Evolutionary conservation across 1,140 invertebrate genomes (phyloP).

Genomic region (Calephelis virginiensis): DNA sequence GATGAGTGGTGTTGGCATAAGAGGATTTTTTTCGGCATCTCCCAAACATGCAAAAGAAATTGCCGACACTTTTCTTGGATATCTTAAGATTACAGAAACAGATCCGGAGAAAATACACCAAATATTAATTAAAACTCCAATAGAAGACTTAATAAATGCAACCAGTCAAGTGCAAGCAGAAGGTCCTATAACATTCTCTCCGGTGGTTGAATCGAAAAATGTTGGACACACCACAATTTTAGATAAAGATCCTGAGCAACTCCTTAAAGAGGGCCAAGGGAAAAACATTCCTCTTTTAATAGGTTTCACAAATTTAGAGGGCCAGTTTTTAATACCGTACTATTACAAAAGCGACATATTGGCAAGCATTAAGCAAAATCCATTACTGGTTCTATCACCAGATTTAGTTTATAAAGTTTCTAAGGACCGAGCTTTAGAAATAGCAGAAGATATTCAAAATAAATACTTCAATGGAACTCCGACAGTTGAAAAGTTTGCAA

Average conservation of each 20-base stretch:
- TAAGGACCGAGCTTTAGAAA: constrained; percentile 19
- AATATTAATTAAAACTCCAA: not conserved
- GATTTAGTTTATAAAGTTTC: constrained; percentile 34
- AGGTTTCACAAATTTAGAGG: constrained; percentile 50
- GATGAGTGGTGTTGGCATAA: not conserved
- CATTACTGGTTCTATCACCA: constrained; percentile 31
- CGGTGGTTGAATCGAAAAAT: not conserved
- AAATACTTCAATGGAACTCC: constrained; percentile 41
- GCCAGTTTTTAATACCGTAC: constrained; percentile 41
- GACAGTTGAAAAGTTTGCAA: constrained; percentile 40
- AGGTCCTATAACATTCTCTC: not conserved
- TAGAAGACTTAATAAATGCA: constrained; percentile 1
- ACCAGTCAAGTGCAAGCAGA: not conserved
- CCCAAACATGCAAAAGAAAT: not conserved
- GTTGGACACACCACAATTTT: not conserved
- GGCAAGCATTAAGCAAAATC: constrained; percentile 31
- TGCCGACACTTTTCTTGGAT: not conserved
- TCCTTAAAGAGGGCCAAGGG: constrained; percentile 39
- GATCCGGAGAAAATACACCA: constrained; percentile 6
- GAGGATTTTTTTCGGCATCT: not conserved
- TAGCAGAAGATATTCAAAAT: constrained; percentile 32
- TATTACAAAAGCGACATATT: constrained; percentile 43
- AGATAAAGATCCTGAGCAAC: constrained; percentile 21
- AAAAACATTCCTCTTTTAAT: constrained; percentile 47
- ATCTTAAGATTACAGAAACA: not conserved